Evolutionary conservation across 2,113 vertebrate genomes (phyloP).

Genomic region (Ammodytes dubius): DNA sequence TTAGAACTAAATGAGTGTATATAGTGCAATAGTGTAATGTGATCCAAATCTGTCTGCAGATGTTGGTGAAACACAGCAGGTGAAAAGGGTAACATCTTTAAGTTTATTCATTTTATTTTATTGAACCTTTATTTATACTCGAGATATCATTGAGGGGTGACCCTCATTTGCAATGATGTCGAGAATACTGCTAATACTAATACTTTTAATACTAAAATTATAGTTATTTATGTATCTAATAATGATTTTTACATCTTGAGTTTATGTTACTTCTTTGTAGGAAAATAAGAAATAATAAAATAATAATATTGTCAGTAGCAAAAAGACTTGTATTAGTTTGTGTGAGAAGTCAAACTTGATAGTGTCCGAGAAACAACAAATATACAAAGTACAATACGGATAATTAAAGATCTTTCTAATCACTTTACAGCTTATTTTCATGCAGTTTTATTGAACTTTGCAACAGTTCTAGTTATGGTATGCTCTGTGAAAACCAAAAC

Average conservation of each 20-base stretch:
- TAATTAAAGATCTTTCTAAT: not conserved
- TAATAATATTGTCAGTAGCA: too few relatives aligned
- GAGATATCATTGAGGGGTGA: too few relatives aligned
- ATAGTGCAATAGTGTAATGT: not conserved
- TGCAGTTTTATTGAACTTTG: not conserved
- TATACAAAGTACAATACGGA: not conserved
- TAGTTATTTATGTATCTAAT: too few relatives aligned
- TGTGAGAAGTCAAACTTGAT: not conserved
- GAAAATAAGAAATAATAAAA: too few relatives aligned
- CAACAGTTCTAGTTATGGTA: not conserved
- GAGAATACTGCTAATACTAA: too few relatives aligned
- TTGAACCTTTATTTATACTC: too few relatives aligned
- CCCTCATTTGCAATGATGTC: too few relatives aligned
- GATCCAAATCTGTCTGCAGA: conserved; percentile 17
- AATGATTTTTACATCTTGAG: too few relatives aligned
- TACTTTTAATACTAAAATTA: too few relatives aligned
- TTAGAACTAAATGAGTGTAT: conserved; percentile 8
- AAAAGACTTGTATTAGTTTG: not conserved
- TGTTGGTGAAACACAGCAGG: not conserved
- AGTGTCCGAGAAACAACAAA: not conserved
- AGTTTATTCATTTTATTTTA: too few relatives aligned
- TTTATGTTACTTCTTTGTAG: too few relatives aligned
- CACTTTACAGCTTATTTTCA: not conserved
- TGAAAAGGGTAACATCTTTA: too few relatives aligned
- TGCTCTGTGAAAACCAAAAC: conserved; percentile 32